Base-by-base conservation (phyloP, 2,888 invertebrate species). In the Schizaphis graminum region DNA sequence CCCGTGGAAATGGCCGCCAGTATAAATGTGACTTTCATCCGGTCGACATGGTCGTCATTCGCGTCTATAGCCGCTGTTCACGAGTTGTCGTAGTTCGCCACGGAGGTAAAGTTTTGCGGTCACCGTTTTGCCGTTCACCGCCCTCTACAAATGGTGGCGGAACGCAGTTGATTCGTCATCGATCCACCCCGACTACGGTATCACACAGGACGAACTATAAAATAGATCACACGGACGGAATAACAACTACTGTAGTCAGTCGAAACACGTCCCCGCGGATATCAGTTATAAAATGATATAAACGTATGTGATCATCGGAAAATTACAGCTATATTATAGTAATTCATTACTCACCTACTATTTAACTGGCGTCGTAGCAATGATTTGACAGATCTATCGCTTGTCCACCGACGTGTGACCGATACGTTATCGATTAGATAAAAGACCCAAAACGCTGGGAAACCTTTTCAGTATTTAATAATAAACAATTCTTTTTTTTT, bases 1-100 rank as follows among this genome's bases (percentile, higher is more conserved):
- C 97, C 97, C 97, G 97, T 97, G 98, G 98, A 98, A 97, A 98
- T 98, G 98, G 98, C 98, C 98, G 98, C 97, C 98, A 98, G 98
- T 99, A 98, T 98, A 98, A 98, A 98, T 98, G 98, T 98, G 98
- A 97, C 94, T 94, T 26, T 86, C 94, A 13, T 61, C n/a, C 53
- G 97, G 97, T 97, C 97, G 97, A 97, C 96, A 97, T 97, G 97
- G 98, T 98, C 98, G 97, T 97, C 97, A 97, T 97, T 98, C 97
- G 56, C 28, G 8, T 21, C 21, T 3, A 21, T 35, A 77, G 7
- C 3, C n/a, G 57, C 44, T 10, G 67, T 41, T 13, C 16, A 16
- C 35, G n/a, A 11, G 44, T 3, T 11, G n/a, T 28, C 44, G 56
- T 57, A n/a, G 26, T 86, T 35, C 92, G 92, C 61, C 47, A 86